Evolutionary conservation across 2,888 invertebrate species (phyloP).

Genomic region (Calameuta filiformis): DNA sequence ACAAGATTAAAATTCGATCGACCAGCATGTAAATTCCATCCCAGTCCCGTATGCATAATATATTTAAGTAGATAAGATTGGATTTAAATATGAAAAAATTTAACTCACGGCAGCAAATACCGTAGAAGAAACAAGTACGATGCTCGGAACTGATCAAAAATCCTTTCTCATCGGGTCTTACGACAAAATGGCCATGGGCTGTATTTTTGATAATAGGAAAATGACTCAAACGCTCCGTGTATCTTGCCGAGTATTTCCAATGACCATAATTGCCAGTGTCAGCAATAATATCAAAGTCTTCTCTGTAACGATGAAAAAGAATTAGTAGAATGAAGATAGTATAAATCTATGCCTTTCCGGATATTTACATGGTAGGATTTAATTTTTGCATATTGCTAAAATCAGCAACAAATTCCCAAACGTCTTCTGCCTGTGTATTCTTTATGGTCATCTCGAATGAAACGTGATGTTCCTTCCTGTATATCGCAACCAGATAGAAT

Average conservation of each 20-base stretch:
- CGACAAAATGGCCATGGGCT: constrained; percentile 71
- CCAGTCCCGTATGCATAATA: not conserved
- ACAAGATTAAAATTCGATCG: constrained; percentile 58
- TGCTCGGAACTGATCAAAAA: constrained; percentile 74
- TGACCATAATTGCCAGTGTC: constrained; percentile 76
- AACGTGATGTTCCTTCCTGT: constrained; percentile 50
- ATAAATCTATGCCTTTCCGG: not conserved
- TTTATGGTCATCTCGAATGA: constrained; percentile 67
- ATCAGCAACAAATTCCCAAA: constrained; percentile 82
- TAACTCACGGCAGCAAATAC: constrained; percentile 72
- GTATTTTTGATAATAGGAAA: constrained; percentile 73
- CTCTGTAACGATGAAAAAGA: constrained; percentile 62
- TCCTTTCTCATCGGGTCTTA: constrained; percentile 67
- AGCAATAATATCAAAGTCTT: constrained; percentile 72
- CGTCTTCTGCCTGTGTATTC: constrained; percentile 70
- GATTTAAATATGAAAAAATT: not conserved
- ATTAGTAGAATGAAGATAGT: not conserved
- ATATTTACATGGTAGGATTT: constrained; percentile 79
- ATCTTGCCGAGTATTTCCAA: constrained; percentile 77
- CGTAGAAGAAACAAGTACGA: constrained; percentile 72
- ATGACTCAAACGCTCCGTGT: constrained; percentile 74
- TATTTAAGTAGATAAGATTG: not conserved
- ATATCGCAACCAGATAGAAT: constrained; percentile 47
- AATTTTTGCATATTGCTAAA: constrained; percentile 78
- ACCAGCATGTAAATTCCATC: not conserved